These are phyloP conservation scores for Flexamia atlantica DNA, from an alignment of 2,888 invertebrate species.

Conservation along the genomic window DNA sequence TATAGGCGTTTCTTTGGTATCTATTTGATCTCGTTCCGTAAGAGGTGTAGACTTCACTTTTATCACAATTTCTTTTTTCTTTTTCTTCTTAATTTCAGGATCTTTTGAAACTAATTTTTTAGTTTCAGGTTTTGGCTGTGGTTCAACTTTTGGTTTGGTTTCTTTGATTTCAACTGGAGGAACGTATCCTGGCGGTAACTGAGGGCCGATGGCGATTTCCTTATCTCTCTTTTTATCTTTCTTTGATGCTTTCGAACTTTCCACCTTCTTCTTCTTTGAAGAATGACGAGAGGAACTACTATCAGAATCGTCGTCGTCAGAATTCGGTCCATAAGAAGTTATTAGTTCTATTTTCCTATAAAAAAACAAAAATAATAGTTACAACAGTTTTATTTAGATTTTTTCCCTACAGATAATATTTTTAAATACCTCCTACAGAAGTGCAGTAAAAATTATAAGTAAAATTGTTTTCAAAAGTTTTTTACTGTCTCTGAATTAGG, in stretches of 20 bases:
- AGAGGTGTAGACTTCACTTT: neutral
- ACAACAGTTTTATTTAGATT: no score
- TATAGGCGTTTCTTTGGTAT: slow-evolving; percentile 36
- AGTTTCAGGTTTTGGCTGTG: neutral
- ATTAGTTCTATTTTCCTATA: slow-evolving; percentile 79
- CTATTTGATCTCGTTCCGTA: neutral
- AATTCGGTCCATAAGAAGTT: slow-evolving; percentile 76
- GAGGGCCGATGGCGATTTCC: slow-evolving; percentile 60
- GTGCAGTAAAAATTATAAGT: no score
- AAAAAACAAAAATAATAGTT: slow-evolving; percentile 62
- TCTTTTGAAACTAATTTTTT: neutral
- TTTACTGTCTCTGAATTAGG: no score
- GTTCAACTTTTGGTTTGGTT: slow-evolving; percentile 1
- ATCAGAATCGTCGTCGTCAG: slow-evolving; percentile 75
- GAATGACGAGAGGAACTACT: slow-evolving; percentile 60
- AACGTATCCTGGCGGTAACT: slow-evolving; percentile 56
- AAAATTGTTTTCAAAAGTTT: no score
- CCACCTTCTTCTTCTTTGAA: slow-evolving; percentile 63
- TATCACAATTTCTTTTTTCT: neutral
- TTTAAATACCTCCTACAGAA: no score
- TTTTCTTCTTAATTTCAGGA: neutral
- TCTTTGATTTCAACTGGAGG: slow-evolving; percentile 24
- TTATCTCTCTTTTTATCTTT: slow-evolving; percentile 43
- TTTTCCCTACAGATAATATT: no score
- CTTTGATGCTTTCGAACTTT: slow-evolving; percentile 23